A percentile compares a stretch with the other conserved stretches of the same genome.
Conservation (phyloP, 2,797 vertebrate species). For the Myiothlypis chrysogaster region DNA sequence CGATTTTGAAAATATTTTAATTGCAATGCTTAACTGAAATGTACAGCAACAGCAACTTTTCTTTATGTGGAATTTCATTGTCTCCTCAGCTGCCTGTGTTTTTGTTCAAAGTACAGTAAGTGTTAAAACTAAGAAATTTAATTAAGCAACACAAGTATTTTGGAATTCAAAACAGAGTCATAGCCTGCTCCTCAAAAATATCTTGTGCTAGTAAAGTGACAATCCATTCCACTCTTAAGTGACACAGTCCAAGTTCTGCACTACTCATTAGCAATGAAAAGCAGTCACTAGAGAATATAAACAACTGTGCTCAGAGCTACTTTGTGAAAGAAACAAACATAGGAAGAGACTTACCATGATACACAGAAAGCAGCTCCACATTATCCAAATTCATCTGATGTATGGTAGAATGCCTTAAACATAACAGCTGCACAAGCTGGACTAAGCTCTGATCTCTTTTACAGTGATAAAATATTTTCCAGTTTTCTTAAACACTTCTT, state of each 20-base stretch:
- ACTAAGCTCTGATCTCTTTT: background rate
- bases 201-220: background rate
- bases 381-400: background rate
- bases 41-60: background rate
- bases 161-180: background rate
- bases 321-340: conserved; percentile 2
- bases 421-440: background rate
- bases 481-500: background rate
- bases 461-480: background rate
- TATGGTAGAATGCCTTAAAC: background rate
- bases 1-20: background rate
- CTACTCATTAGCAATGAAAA: background rate
- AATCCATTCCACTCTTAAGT: background rate
- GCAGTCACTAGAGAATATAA: background rate
- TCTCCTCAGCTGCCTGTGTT: background rate
- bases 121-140: background rate
- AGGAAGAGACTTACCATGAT: background rate
- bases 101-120: background rate
- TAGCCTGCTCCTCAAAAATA: background rate
- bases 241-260: background rate
- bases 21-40: background rate
- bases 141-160: background rate
- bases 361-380: conserved; percentile 15
- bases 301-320: background rate
- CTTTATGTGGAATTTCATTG: background rate